phyloP scores from a whole-genome alignment of 2,888 invertebrate species.

The Harpalus rufipes region DNA sequence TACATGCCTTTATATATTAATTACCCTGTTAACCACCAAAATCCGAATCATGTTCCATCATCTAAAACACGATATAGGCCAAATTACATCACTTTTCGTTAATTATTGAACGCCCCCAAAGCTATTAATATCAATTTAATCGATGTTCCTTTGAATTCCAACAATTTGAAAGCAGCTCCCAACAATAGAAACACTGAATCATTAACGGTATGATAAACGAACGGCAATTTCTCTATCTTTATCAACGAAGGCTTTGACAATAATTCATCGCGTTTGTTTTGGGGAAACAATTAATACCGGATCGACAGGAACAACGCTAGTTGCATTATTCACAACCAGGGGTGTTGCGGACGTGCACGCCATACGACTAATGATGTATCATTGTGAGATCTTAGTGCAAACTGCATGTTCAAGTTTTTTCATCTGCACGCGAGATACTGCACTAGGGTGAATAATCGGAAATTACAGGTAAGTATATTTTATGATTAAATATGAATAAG shows the following conservation, averaged over 20 bases:
- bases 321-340: conserved; percentile 46
- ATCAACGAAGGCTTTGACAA: conserved; percentile 48
- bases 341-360: conserved; percentile 17
- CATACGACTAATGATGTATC: conserved; percentile 52
- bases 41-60: background rate
- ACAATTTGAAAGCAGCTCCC: conserved; percentile 19
- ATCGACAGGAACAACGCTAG: conserved; percentile 56
- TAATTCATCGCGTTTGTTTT: conserved; percentile 64
- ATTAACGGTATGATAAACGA: conserved; percentile 49
- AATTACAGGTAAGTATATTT: no score
- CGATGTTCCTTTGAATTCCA: conserved; percentile 30
- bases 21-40: background rate
- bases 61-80: background rate
- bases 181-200: conserved; percentile 50
- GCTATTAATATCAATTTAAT: conserved; percentile 49
- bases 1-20: background rate
- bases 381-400: background rate
- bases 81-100: conserved; percentile 11
- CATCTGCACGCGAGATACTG: no score
- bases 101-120: background rate
- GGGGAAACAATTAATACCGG: conserved; percentile 55
- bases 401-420: no score
- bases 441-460: no score
- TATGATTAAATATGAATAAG: no score
- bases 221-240: conserved; percentile 54